Percentiles rank a stretch among this genome's conserved stretches.
phyloP scores from a whole-genome alignment of 2,113 vertebrate genomes.

The Apaloderma vittatum region DNA sequence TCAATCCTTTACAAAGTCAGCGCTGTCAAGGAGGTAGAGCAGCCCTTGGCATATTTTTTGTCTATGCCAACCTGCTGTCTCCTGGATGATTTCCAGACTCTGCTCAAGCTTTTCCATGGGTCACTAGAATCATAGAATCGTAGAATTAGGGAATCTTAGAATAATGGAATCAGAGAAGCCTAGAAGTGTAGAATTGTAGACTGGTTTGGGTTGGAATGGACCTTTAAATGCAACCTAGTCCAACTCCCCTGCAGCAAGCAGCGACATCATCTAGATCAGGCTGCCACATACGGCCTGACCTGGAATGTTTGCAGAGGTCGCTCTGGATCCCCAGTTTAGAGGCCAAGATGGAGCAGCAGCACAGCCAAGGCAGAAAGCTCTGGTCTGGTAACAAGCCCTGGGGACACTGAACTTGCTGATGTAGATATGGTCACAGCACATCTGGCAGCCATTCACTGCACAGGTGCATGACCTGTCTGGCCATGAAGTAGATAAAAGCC shows the following conservation, averaged over 20 bases:
- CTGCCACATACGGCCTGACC: neutral
- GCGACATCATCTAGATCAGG: neutral
- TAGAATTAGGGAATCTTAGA: neutral
- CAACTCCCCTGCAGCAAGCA: neutral
- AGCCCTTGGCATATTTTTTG: neutral
- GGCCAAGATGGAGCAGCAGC: neutral
- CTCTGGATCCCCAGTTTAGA: neutral
- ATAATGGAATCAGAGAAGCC: no score
- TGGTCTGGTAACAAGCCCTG: neutral
- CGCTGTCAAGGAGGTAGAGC: neutral
- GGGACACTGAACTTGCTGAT: neutral
- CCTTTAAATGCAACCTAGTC: neutral
- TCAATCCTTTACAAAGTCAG: neutral
- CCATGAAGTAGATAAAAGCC: neutral
- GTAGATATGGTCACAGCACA: neutral
- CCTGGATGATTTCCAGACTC: neutral
- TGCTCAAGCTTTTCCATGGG: neutral
- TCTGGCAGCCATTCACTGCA: neutral
- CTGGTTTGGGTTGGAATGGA: neutral
- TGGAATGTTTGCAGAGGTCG: neutral
- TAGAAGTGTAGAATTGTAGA: no score
- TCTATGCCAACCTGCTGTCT: neutral
- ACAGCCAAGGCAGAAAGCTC: neutral
- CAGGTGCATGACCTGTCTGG: neutral
- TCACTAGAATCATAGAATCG: neutral